A percentile compares a stretch with the other conserved stretches of the same genome.
Evolutionary conservation across 2,797 vertebrate species (phyloP).

Genomic region (Argyrosomus regius): DNA sequence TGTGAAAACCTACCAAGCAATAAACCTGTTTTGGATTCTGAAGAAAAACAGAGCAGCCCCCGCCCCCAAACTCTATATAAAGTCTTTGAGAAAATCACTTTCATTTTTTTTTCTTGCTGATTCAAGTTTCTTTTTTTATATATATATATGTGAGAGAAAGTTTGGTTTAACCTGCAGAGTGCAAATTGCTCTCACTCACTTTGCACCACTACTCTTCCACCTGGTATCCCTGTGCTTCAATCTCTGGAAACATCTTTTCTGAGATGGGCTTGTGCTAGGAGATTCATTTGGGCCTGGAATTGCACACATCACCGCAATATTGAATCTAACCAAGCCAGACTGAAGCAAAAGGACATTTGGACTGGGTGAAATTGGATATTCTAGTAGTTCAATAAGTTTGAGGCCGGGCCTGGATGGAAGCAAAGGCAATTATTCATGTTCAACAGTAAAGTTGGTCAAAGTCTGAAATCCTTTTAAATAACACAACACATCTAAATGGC

Average conservation of each 20-base stretch:
- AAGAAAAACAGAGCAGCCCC: background rate
- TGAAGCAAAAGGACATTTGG: slow-evolving; percentile 82
- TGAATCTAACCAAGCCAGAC: slow-evolving; percentile 86
- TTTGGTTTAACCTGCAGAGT: slow-evolving; percentile 76
- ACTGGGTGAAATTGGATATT: slow-evolving; percentile 84
- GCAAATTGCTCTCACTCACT: slow-evolving; percentile 78
- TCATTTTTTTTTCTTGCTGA: slow-evolving; percentile 43
- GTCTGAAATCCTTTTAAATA: slow-evolving; percentile 70
- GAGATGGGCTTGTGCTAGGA: slow-evolving; percentile 75
- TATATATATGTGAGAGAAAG: slow-evolving; percentile 62
- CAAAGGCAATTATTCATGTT: slow-evolving; percentile 82
- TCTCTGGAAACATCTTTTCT: slow-evolving; percentile 83
- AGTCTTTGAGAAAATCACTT: slow-evolving; percentile 58
- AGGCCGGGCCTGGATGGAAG: slow-evolving; percentile 64
- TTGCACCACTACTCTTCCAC: slow-evolving; percentile 77
- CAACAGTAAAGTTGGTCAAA: slow-evolving; percentile 61
- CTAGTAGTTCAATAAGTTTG: slow-evolving; percentile 82
- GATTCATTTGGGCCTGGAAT: slow-evolving; percentile 84
- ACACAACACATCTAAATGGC: slow-evolving; percentile 65
- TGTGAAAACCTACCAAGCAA: too few relatives aligned
- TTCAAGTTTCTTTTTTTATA: slow-evolving; percentile 53
- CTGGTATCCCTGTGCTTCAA: slow-evolving; percentile 81
- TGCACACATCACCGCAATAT: slow-evolving; percentile 83
- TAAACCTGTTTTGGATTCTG: too few relatives aligned
- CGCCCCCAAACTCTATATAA: slow-evolving; percentile 14